Evolutionary conservation across 2,888 invertebrate genomes (phyloP).

Genomic region (Ophion obscuratus): DNA sequence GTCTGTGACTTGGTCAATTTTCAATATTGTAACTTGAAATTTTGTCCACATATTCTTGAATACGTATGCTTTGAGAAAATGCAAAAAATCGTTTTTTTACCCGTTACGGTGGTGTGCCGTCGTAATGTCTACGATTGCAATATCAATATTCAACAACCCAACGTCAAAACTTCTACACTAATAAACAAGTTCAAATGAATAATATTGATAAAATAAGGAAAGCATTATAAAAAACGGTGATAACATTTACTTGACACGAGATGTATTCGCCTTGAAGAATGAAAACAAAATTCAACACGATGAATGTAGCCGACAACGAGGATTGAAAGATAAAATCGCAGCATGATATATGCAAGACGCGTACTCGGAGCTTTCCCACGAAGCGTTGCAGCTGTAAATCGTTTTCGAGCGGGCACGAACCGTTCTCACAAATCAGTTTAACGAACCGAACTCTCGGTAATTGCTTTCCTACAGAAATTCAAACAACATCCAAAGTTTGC

Average conservation of each 20-base stretch:
- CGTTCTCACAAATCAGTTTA: conserved; percentile 52
- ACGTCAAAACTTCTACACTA: too few species aligned
- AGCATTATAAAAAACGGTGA: too few species aligned
- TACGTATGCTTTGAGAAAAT: too few species aligned
- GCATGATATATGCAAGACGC: neutral
- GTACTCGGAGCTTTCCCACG: neutral
- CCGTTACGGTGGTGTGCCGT: too few species aligned
- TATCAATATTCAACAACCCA: too few species aligned
- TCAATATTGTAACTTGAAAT: too few species aligned
- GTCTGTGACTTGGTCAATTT: too few species aligned
- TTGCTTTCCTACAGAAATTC: conserved; percentile 58
- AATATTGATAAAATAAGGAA: neutral
- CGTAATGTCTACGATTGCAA: too few species aligned
- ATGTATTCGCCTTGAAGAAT: neutral
- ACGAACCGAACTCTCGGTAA: conserved; percentile 62
- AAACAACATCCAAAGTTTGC: conserved; percentile 42
- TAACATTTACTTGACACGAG: too few species aligned
- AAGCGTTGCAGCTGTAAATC: conserved; percentile 44
- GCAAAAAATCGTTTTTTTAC: too few species aligned
- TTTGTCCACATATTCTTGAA: too few species aligned
- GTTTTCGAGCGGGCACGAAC: neutral
- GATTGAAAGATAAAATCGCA: neutral
- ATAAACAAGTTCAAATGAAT: neutral
- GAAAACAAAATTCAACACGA: neutral
- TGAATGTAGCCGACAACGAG: neutral